Evolutionary conservation across 1,140 invertebrate genomes (phyloP).

Genomic region (Hestina assimilis): DNA sequence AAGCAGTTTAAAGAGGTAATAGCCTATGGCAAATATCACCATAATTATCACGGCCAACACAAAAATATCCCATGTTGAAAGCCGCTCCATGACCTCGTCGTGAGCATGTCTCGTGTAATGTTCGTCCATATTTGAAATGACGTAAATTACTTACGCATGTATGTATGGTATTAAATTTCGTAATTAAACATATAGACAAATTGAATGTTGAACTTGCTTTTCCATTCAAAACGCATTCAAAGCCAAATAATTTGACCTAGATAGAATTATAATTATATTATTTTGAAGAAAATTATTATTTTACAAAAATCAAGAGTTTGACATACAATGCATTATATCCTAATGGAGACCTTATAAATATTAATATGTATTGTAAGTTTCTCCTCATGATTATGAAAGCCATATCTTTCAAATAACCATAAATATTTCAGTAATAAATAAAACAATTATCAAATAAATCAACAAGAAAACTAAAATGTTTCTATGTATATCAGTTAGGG

Average conservation of each 20-base stretch:
- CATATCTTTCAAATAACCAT: no score
- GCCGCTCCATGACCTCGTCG: conserved; percentile 46
- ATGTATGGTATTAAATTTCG: conserved; percentile 9
- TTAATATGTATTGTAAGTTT: no score
- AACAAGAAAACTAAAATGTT: conserved; percentile 1
- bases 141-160: conserved; percentile 1
- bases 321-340: no score
- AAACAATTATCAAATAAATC: no score
- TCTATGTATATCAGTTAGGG: conserved; percentile 2
- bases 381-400: no score
- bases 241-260: background rate
- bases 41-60: conserved; percentile 35
- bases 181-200: background rate
- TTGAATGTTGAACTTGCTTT: background rate
- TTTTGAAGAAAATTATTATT: no score
- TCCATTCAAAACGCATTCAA: background rate
- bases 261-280: no score
- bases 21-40: conserved; percentile 29
- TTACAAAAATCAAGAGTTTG: no score
- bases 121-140: conserved; percentile 17
- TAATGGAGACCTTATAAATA: no score
- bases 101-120: conserved; percentile 41
- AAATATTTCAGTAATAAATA: no score
- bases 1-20: conserved; percentile 36
- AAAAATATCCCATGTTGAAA: conserved; percentile 37